phyloP scores from a whole-genome alignment of 2,113 vertebrate genomes.

The Perca fluviatilis region DNA sequence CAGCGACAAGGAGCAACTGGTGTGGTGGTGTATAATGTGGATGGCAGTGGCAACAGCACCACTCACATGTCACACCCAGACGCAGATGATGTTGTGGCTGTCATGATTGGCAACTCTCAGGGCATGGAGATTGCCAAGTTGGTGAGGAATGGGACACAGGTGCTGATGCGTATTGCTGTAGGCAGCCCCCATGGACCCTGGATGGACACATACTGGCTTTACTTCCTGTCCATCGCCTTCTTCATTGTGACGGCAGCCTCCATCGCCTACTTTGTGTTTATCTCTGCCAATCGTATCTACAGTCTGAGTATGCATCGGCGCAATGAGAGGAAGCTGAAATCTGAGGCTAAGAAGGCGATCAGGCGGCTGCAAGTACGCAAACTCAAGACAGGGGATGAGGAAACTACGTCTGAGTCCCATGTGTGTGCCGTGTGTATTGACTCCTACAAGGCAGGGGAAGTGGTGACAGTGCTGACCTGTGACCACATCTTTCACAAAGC shows the following conservation, averaged over 20 bases:
- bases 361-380: conserved; percentile 88
- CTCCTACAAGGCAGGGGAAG: conserved; percentile 88
- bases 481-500: conserved; percentile 93
- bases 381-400: conserved; percentile 90
- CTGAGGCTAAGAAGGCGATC: conserved; percentile 91
- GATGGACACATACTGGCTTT: conserved; percentile 81
- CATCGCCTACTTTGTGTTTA: conserved; percentile 79
- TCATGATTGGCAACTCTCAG: conserved; percentile 79
- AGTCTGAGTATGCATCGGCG: conserved; percentile 45
- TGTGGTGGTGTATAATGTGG: conserved; percentile 89
- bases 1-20: conserved; percentile 82
- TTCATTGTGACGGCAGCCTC: conserved; percentile 79
- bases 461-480: conserved; percentile 93
- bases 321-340: conserved; percentile 87
- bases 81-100: conserved; percentile 47
- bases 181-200: conserved; percentile 71
- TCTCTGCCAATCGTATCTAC: conserved; percentile 76
- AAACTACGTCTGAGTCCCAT: conserved; percentile 86
- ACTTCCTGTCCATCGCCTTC: conserved; percentile 82
- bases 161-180: conserved; percentile 58
- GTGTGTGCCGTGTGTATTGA: conserved; percentile 95
- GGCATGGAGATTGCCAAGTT: conserved; percentile 67
- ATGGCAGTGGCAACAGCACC: conserved; percentile 78
- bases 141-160: conserved; percentile 63
- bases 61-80: conserved; percentile 80